Base-by-base conservation (phyloP, 1,140 invertebrate species). In the Procambarus virginalis region DNA sequence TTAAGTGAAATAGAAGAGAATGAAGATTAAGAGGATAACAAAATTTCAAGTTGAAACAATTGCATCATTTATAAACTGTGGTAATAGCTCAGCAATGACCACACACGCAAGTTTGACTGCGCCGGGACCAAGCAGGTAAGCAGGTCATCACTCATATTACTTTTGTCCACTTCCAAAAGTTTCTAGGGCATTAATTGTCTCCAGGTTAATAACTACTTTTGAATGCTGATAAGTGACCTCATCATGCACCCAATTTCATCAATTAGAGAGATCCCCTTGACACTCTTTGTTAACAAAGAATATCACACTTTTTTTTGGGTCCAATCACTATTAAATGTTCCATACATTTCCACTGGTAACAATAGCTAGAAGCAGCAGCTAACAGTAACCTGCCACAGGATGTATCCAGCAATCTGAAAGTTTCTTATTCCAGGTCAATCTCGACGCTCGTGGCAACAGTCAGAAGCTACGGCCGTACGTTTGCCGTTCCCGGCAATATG, bases 121-220 rank as follows among this genome's bases (percentile, higher is more conserved):
- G 79, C 78, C 60, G 86, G 86, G 79, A 87, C 86, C 86, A 87
- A 87, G 86, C 86, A 87, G 64, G 64, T 64, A 87, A 87, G 86
- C 86, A 64, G 86, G 77, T 87, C 86, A 87, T 87, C 86, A 87
- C 77, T 81, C 64, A 81, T 79, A 20, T 48, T 55, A 49, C 70
- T 70, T 78, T 77, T 76, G 46, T 78, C 58, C 48, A 51, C 55
- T 87, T 55, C 64, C 76, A 80, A 48, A 34, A 46, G 70, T 73
- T 79, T 87, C 60, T 87, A 45, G 60, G 55, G 48, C 58, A 70
- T 70, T 20, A 9, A 73, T 58, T 55, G 48, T 58, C 77, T 70
- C 48, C 77, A 70, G 60, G 46, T 3, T 49, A 68, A 60, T 46
- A 73, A 34, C 34, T 20, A 75, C 68, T 58, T 77, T 10, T 77